Conservation (phyloP, 1,140 invertebrate genomes). For the Lysiphlebus fabarum region DNA sequence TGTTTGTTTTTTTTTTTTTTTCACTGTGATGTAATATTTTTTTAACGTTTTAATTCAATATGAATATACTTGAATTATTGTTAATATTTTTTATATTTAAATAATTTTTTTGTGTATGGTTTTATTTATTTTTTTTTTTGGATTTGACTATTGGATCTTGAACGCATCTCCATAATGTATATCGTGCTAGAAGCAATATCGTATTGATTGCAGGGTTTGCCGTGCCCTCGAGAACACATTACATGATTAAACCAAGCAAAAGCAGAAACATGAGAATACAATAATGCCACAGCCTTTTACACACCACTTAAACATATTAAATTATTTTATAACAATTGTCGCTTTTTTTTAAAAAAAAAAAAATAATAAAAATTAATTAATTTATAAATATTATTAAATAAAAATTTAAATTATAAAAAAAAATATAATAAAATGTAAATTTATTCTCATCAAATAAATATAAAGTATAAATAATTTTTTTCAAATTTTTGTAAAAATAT, state of each 20-base stretch:
- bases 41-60: background rate
- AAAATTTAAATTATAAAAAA: no score
- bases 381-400: no score
- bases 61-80: background rate
- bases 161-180: slow-evolving; percentile 41
- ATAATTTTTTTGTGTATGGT: slow-evolving; percentile 1
- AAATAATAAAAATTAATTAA: no score
- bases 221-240: slow-evolving; percentile 50
- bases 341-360: slow-evolving; percentile 19
- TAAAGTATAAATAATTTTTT: no score
- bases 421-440: no score
- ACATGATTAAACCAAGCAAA: slow-evolving; percentile 53
- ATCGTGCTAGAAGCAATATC: slow-evolving; percentile 48
- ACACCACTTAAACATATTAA: slow-evolving; percentile 57
- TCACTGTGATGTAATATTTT: background rate
- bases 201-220: slow-evolving; percentile 51
- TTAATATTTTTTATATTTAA: background rate
- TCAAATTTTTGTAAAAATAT: no score
- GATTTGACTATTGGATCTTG: slow-evolving; percentile 32
- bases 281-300: slow-evolving; percentile 45
- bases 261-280: slow-evolving; percentile 14
- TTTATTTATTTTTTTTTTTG: no score
- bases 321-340: slow-evolving; percentile 44
- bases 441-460: no score
- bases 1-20: no score